These are phyloP conservation scores for Xenops minutus DNA, from an alignment of 2,797 vertebrate genomes.

Conservation along the genomic window DNA sequence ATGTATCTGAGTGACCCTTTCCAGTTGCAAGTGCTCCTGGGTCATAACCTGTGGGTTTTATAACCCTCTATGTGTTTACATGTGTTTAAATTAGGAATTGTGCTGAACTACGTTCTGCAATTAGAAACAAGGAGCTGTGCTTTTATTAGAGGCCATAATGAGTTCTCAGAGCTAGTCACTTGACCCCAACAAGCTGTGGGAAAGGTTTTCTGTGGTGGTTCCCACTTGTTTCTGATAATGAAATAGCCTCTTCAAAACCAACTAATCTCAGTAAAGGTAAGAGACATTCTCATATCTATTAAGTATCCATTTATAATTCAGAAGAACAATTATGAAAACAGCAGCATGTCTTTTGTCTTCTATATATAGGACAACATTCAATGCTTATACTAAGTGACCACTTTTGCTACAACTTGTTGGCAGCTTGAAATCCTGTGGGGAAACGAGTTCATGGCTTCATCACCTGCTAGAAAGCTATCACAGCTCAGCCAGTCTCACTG, in stretches of 20 bases:
- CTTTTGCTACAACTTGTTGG: neutral
- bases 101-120: neutral
- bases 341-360: slow-evolving; percentile 4
- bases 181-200: slow-evolving; percentile 29
- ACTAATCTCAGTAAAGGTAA: slow-evolving; percentile 20
- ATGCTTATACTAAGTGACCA: neutral
- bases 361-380: neutral
- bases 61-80: neutral
- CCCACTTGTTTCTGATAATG: slow-evolving; percentile 45
- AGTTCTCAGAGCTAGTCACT: slow-evolving; percentile 31
- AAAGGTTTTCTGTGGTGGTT: slow-evolving; percentile 6
- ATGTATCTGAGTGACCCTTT: neutral
- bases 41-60: neutral
- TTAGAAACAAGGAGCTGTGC: slow-evolving; percentile 18
- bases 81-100: slow-evolving; percentile 40
- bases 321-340: neutral
- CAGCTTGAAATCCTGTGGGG: neutral
- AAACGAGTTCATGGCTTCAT: neutral
- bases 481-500: neutral
- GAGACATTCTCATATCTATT: neutral
- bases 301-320: slow-evolving; percentile 14
- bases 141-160: slow-evolving; percentile 33
- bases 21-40: neutral
- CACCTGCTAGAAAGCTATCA: neutral
- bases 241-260: slow-evolving; percentile 23